Conservation (phyloP, 2,797 vertebrate genomes). For the Alectoris magna region DNA sequence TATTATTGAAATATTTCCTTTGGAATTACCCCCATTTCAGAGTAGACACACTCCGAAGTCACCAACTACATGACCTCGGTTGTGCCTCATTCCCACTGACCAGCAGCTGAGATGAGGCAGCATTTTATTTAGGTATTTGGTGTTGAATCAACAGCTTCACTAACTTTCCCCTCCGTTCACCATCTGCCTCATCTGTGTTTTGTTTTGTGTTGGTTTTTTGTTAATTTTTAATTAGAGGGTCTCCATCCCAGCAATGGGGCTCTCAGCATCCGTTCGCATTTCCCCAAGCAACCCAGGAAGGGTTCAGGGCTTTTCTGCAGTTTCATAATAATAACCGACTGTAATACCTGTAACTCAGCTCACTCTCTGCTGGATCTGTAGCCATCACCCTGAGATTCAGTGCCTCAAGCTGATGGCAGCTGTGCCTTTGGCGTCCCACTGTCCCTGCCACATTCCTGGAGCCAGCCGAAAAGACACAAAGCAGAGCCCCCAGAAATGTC, state of each 20-base stretch:
- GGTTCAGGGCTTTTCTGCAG: constrained; percentile 6
- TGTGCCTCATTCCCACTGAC: not conserved
- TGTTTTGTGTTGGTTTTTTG: not conserved
- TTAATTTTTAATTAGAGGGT: not conserved
- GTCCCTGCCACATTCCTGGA: not conserved
- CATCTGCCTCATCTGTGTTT: not conserved
- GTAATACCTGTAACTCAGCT: not conserved
- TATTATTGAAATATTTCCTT: not conserved
- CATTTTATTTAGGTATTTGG: not conserved
- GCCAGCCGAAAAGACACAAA: not conserved
- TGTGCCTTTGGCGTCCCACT: not conserved
- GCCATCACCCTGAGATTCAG: not conserved
- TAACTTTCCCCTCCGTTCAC: not conserved
- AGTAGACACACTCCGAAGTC: not conserved
- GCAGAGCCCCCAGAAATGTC: constrained; percentile 9
- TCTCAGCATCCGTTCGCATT: not conserved
- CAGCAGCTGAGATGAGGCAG: not conserved
- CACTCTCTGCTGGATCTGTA: not conserved
- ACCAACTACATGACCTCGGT: not conserved
- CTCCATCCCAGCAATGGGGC: not conserved
- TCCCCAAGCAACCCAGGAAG: not conserved
- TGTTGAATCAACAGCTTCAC: constrained; percentile 1
- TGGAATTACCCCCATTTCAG: not conserved
- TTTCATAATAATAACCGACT: constrained; percentile 4
- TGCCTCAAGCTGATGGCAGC: not conserved